Base-by-base conservation (phyloP, 2,888 invertebrate species). In the Papilio protenor region DNA sequence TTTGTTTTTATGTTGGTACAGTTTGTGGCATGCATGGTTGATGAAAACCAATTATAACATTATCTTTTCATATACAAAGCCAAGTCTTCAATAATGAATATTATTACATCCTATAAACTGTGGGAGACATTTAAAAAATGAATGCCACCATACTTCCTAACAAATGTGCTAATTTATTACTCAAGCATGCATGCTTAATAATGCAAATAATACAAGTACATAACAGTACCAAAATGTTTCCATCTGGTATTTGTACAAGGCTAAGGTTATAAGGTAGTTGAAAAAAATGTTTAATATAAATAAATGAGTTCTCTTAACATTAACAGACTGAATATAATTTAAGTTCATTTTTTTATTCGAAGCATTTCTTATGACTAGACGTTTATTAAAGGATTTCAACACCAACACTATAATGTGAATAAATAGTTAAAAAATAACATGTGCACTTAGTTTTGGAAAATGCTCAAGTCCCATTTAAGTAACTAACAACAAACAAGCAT, bases 321-420 rank as follows among this genome's bases (percentile, higher is more conserved):
- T 49, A 49, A 52, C 27, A 16, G 11, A 52, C 45, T 59, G 47
- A 33, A 47, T 47, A 27, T 27, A 57, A 23, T 57, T 59, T 66
- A 8, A 69, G 74, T 76, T 55, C 27, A 61, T 27, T 59, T 27
- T 3, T 78, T 78, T 78, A 78, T 78, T 78, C 61, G 73, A 66
- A 78, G 72, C 49, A 78, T 72, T 73, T 33, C 78, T 78, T 78
- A 78, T 66, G 73, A 74, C 70, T 76, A 79, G 71, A 81, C 40
- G 52, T 66, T 72, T 75, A 61, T 47, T 52, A 78, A 69, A 40
- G 45, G 52, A 59, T 49, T 61, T 21, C 49, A 73, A 78, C 55
- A 78, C 75, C 78, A 78, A 78, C 57, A 45, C 57, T 49, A 75
- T 27, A 64, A 47, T 49, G 59, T 71, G n/a, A 78, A 78, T 78